Conservation (phyloP, 2,113 vertebrate genomes). For the Tragelaphus buxtoni region DNA sequence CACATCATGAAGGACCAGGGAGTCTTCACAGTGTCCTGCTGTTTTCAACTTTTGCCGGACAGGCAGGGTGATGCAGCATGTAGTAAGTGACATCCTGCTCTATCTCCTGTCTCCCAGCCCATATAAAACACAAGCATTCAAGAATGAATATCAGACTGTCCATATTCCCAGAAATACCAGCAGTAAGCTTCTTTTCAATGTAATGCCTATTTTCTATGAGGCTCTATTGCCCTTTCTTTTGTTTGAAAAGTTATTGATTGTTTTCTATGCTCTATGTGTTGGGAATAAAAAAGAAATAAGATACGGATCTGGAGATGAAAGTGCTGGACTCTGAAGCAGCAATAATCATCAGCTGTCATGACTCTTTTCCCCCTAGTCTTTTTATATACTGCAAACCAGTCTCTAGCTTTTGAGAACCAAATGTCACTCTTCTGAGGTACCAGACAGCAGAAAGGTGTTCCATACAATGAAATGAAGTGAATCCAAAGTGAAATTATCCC, state of each 20-base stretch:
- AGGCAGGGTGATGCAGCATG: background rate
- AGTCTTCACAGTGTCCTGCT: background rate
- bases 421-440: background rate
- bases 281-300: background rate
- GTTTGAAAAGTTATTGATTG: constrained; percentile 6
- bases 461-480: background rate
- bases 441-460: background rate
- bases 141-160: background rate
- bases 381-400: background rate
- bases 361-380: background rate
- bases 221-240: background rate
- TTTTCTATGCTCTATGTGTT: background rate
- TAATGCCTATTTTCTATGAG: background rate
- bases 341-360: background rate
- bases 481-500: background rate
- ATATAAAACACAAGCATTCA: background rate
- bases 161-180: background rate
- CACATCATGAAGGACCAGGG: background rate
- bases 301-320: background rate
- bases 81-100: background rate
- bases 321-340: background rate
- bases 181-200: background rate
- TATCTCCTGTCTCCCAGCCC: background rate
- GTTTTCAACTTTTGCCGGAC: background rate
- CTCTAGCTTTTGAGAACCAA: background rate